Base-by-base conservation (phyloP, 2,113 vertebrate genomes). In the Mola mola region DNA sequence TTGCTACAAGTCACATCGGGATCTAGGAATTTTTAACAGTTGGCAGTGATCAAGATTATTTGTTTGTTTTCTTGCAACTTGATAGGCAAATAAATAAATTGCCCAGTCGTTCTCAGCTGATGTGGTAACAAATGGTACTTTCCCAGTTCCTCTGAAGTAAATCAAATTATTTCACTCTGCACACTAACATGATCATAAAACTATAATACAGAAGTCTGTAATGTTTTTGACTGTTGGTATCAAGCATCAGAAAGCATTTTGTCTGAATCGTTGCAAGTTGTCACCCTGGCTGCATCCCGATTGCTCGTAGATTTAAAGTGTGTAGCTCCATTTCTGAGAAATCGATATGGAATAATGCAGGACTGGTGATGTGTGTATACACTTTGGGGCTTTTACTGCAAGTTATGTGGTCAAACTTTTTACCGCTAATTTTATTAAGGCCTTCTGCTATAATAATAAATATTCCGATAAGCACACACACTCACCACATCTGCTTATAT, bases 251-350 rank as follows among this genome's bases (percentile, higher is more conserved):
- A 43, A 40, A 56, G 44, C 57, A 53, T 72, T 50, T 71, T 66
- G 52, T 59, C 34, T 37, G 52, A 58, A 24, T 9, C 10, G 25
- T 41, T 25, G 51, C 49, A 40, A 2, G 8, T 17, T 63, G 57
- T 56, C 22, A 46, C 48, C 58, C 43, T 12, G 15, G 42, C 55
- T 66, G 62, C 28, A 65, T 68, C 68, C 34, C 13, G 50, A 41
- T 4, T 16, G 49, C 82, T 47, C 60, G 17, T 60, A 49, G 64
- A 49, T 75, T 59, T 56, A 33, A 74, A 51, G 48, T 86, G 78
- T 86, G 75, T 64, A 79, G 76, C 87, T 68, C 65, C 69, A 57
- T 76, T 79, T 56, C n/a, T n/a, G n/a, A n/a, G n/a, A n/a, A n/a
- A n/a, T n/a, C n/a, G n/a, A n/a, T n/a, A n/a, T n/a, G 59, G 57